A percentile compares a stretch with the other conserved stretches of the same genome.
These are phyloP conservation scores for Cerceris ruficornis DNA, from an alignment of 2,888 invertebrate genomes.

Conservation along the genomic window DNA sequence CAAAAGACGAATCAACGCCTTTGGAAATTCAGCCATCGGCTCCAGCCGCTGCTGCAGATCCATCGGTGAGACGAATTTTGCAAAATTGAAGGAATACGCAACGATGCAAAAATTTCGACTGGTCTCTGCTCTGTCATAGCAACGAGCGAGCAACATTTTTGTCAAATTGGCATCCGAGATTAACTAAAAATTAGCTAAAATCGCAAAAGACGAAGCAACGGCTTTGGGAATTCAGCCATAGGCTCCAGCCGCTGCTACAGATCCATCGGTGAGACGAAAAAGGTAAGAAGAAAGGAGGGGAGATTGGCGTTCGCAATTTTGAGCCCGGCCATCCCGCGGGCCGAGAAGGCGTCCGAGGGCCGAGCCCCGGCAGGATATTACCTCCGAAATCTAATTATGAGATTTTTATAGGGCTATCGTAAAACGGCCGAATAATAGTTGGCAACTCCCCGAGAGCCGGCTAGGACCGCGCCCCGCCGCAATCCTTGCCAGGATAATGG, in stretches of 20 bases:
- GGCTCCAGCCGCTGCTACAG: conserved; percentile 6
- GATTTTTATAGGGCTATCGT: conserved; percentile 81
- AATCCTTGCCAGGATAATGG: conserved; percentile 45
- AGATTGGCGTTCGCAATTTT: conserved; percentile 67
- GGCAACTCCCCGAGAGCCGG: conserved; percentile 39
- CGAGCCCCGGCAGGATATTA: conserved; percentile 76
- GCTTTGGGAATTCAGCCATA: background rate
- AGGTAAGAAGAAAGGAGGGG: conserved; percentile 21
- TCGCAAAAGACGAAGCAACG: too few species aligned
- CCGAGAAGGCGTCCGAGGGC: conserved; percentile 13
- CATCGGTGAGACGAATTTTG: conserved; percentile 32
- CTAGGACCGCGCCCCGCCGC: conserved; percentile 5
- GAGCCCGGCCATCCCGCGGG: conserved; percentile 30
- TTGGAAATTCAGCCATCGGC: background rate
- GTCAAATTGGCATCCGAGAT: too few species aligned
- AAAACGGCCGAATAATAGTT: conserved; percentile 75
- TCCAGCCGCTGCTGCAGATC: conserved; percentile 15
- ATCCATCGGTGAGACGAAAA: conserved; percentile 32
- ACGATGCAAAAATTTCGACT: too few species aligned
- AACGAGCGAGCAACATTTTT: too few species aligned
- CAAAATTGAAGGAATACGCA: too few species aligned
- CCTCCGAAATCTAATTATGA: conserved; percentile 81
- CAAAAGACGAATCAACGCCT: too few species aligned
- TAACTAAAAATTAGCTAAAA: too few species aligned
- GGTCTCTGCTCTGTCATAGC: too few species aligned